phyloP scores from a whole-genome alignment of 2,113 vertebrate genomes.

The Podarcis muralis region DNA sequence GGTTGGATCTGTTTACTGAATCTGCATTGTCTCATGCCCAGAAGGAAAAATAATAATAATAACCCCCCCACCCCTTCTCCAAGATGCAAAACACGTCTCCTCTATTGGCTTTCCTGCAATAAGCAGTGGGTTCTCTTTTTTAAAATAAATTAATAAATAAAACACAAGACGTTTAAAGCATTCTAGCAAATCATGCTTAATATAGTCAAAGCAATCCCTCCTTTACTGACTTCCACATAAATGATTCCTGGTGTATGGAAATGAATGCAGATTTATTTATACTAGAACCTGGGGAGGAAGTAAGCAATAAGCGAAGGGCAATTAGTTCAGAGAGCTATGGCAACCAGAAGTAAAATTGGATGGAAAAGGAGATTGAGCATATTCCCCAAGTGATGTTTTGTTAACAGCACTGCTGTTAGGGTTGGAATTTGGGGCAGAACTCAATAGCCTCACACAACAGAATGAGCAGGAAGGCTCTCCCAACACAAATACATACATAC shows the following conservation, averaged over 20 bases:
- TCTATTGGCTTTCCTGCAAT: constrained; percentile 4
- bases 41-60: constrained; percentile 6
- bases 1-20: constrained; percentile 15
- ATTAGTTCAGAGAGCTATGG: background rate
- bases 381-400: background rate
- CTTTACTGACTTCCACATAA: constrained; percentile 19
- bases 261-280: constrained; percentile 23
- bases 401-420: background rate
- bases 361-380: background rate
- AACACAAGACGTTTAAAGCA: constrained; percentile 2
- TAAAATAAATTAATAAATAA: background rate
- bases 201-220: background rate
- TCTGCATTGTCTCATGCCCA: constrained; percentile 30
- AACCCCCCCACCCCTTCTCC: background rate
- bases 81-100: constrained; percentile 40
- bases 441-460: background rate
- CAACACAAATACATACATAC: background rate
- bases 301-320: constrained; percentile 19
- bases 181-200: background rate
- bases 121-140: background rate
- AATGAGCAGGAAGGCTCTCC: background rate
- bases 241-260: constrained; percentile 11
- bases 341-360: background rate
- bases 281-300: background rate
- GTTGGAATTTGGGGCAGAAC: background rate